Conservation (phyloP, 2,797 vertebrate species). For the Zalophus californianus region DNA sequence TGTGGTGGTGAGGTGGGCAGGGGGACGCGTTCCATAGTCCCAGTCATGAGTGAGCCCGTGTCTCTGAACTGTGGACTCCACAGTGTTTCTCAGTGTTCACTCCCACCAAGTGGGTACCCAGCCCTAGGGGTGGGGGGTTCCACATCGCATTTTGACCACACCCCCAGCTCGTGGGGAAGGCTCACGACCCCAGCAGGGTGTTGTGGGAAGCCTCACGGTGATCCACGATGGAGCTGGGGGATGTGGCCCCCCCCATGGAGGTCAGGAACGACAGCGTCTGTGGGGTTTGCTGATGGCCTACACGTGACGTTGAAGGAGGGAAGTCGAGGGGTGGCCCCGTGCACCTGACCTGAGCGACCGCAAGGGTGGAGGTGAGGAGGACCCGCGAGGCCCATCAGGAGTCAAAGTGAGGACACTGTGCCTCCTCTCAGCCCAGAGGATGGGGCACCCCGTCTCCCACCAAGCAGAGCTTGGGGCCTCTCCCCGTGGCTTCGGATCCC, state of each 20-base stretch:
- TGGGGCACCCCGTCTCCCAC: neutral
- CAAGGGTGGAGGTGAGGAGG: neutral
- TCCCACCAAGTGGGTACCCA: neutral
- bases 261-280: neutral
- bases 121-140: neutral
- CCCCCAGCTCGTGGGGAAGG: too few relatives aligned
- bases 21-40: neutral
- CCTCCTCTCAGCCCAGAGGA: neutral
- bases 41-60: rapidly evolving
- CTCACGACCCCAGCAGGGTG: neutral
- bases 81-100: too few relatives aligned
- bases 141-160: too few relatives aligned
- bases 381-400: rapidly evolving
- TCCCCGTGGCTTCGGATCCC: neutral
- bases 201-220: neutral
- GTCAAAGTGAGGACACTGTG: neutral
- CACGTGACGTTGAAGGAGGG: neutral
- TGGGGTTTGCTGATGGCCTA: neutral
- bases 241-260: rapidly evolving
- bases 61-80: too few relatives aligned
- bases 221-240: neutral
- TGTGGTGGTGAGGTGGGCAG: neutral
- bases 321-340: neutral
- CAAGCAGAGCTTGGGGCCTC: neutral
- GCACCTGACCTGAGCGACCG: too few relatives aligned